phyloP scores from a whole-genome alignment of 2,888 invertebrate species.

The Perdita meconis region DNA sequence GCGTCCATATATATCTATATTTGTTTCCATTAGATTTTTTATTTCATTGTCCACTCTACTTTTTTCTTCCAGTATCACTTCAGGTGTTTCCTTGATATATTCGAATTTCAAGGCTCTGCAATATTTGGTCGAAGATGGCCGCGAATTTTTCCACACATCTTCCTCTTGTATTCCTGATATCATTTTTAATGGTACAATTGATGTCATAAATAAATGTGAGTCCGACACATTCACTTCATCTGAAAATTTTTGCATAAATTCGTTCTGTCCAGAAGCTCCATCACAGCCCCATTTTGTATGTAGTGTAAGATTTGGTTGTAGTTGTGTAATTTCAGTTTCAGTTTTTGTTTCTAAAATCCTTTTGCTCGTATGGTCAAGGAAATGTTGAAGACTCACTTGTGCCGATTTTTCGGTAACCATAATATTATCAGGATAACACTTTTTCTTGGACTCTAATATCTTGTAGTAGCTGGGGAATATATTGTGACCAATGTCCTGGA shows the following conservation, averaged over 20 bases:
- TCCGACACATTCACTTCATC: neutral
- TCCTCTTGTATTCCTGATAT: neutral
- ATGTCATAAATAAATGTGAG: conserved; percentile 2
- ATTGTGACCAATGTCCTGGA: neutral
- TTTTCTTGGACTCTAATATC: neutral
- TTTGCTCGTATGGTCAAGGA: conserved; percentile 4
- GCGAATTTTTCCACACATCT: conserved; percentile 1
- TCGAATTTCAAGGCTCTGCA: neutral
- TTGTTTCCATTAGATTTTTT: neutral
- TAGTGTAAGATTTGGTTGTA: neutral
- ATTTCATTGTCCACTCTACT: neutral
- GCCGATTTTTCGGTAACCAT: conserved; percentile 2
- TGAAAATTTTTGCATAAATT: conserved; percentile 4
- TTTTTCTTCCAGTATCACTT: neutral
- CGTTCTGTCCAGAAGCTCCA: conserved; percentile 4
- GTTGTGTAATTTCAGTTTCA: neutral
- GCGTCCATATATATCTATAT: neutral
- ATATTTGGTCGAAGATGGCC: neutral
- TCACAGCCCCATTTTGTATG: conserved; percentile 14
- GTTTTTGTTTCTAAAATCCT: conserved; percentile 2
- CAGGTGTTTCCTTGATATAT: neutral
- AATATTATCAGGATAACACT: neutral
- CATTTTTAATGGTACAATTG: neutral
- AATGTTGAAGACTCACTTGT: conserved; percentile 12
- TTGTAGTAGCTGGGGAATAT: neutral